Conservation (phyloP, 2,113 vertebrate genomes). For the Scomber colias region DNA sequence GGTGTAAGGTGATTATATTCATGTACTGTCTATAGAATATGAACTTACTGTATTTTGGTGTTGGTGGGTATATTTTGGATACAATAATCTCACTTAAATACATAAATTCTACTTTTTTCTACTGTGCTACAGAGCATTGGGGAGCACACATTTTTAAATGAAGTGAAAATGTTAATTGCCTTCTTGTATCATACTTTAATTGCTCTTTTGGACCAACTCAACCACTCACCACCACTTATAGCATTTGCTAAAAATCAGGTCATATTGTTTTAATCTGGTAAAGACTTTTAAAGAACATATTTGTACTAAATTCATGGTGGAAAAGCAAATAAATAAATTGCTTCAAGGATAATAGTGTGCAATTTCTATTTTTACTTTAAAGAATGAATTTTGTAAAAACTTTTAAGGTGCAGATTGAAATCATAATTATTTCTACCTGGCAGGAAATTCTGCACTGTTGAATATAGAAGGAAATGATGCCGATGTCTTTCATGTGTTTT, state of each 20-base stretch:
- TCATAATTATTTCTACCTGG: neutral
- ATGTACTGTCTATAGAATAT: neutral
- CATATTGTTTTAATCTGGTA: neutral
- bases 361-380: too few relatives aligned
- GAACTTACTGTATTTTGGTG: neutral
- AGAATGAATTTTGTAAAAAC: too few relatives aligned
- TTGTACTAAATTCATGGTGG: too few relatives aligned
- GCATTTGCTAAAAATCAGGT: neutral
- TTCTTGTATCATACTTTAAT: neutral
- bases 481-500: constrained; percentile 12
- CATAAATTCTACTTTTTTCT: neutral
- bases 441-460: neutral
- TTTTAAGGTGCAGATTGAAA: neutral
- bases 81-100: neutral
- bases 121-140: neutral
- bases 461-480: neutral
- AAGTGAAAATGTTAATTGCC: constrained; percentile 20
- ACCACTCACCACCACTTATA: neutral
- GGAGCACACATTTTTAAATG: neutral
- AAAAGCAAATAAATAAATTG: neutral
- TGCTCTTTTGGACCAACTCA: neutral
- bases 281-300: neutral
- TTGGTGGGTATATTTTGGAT: neutral
- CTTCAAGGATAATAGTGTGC: too few relatives aligned
- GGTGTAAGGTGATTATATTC: neutral